These are phyloP conservation scores for Ardeotis arabs DNA, from an alignment of 2,113 vertebrate species.

Conservation along the genomic window DNA sequence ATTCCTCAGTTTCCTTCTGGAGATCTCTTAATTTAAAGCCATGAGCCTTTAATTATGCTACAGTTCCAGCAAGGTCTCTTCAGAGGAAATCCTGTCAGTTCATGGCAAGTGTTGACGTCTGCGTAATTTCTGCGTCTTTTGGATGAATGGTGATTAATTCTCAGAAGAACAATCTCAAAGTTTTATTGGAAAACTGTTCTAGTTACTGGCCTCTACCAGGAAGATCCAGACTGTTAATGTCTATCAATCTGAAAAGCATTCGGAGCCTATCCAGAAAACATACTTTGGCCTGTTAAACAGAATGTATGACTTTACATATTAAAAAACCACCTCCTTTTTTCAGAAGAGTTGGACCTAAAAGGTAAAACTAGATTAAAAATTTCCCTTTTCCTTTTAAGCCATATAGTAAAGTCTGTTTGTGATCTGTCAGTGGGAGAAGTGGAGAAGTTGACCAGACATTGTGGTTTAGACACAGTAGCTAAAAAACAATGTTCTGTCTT, in stretches of 20 bases:
- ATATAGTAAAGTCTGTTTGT: not conserved
- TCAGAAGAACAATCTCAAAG: slow-evolving; percentile 21
- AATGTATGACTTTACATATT: not conserved
- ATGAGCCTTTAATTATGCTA: slow-evolving; percentile 21
- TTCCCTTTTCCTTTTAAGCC: not conserved
- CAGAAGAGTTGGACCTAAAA: not conserved
- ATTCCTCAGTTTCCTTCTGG: slow-evolving; percentile 27
- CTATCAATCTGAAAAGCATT: not conserved
- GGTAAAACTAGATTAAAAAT: not conserved
- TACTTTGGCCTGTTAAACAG: not conserved
- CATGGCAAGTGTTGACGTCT: slow-evolving; percentile 13
- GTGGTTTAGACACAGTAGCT: not conserved
- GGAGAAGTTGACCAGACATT: not conserved
- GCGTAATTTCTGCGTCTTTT: slow-evolving; percentile 35
- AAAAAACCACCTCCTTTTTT: not conserved
- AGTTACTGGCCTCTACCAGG: slow-evolving; percentile 2
- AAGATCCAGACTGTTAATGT: not conserved
- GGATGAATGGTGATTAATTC: not conserved
- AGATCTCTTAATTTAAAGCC: slow-evolving; percentile 45
- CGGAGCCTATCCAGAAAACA: not conserved
- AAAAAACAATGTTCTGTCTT: not conserved
- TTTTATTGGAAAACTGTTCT: slow-evolving; percentile 12
- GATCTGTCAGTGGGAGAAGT: not conserved
- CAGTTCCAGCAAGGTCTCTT: not conserved
- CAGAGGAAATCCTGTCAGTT: slow-evolving; percentile 18